Base-by-base conservation (phyloP, 2,797 vertebrate species). In the Cephalopachus bancanus region DNA sequence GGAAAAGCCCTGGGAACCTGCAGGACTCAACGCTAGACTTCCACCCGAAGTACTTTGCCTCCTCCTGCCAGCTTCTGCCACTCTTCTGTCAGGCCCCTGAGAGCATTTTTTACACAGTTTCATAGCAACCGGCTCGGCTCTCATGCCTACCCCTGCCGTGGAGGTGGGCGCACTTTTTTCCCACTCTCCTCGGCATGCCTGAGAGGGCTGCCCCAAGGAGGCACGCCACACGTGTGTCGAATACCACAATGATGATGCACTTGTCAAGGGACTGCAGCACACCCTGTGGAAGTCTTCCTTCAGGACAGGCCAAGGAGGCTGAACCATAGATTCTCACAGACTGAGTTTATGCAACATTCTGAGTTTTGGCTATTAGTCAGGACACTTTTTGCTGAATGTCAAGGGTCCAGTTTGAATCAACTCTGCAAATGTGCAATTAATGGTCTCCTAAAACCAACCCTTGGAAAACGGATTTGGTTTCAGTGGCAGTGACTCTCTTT, bases 271-370 rank as follows among this genome's bases (percentile, higher is more conserved):
- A 30, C 20, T 81, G 86, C 55, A 93, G 51, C 20, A 62, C 83
- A 81, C 90, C n/a, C 28, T 94, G 17, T 69, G 60, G 28, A 93
- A 88, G 71, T 88, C 26, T 78, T 79, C 67, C 28, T 92, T 91
- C 26, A 51, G 83, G 28, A 95, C 33, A 95, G 86, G 71, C 65
- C 89, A 94, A 86, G 20, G 30, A 85, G 95, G 53, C 30, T 91
- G 14, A 53, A 71, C 91, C 93, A 92, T 59, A 83, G n/a, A 75
- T 89, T 92, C 60, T 74, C 83, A 72, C 19, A 75, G 53, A 93
- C 78, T 86, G 81, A 91, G 71, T 95, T 95, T 96, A 80, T 17
- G 88, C 78, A 93, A 37, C 57, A 83, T 22, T 28, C 65, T 90
- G 44, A 92, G 64, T 88, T 79, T 93, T 59, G 69, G 7, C 33